Conservation (phyloP, 2,113 vertebrate genomes). For the Lipophrys pholis region DNA sequence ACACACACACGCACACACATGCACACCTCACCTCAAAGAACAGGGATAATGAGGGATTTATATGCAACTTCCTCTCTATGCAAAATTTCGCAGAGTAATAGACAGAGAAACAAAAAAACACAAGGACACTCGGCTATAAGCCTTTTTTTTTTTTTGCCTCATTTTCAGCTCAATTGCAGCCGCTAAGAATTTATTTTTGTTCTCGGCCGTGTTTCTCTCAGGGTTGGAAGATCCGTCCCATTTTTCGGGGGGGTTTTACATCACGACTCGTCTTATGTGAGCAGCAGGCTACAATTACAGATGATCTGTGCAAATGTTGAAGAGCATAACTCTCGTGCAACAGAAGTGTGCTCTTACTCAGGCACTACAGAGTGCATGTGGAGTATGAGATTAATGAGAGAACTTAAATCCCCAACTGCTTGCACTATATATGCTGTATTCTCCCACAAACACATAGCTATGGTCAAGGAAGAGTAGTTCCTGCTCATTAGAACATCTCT, state of each 20-base stretch:
- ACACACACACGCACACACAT: conserved; percentile 1
- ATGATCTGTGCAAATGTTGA: conserved; percentile 15
- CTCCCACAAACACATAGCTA: conserved; percentile 5
- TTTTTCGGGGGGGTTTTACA: conserved; percentile 42
- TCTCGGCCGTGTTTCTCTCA: conserved; percentile 8
- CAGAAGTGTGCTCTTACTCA: conserved; percentile 1
- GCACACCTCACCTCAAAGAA: conserved; percentile 50
- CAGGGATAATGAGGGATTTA: conserved; percentile 70
- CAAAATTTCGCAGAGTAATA: conserved; percentile 44
- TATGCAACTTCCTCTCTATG: conserved; percentile 61
- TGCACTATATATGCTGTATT: not conserved
- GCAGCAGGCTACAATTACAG: not conserved
- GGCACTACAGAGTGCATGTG: conserved; percentile 27
- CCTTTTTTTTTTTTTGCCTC: conserved; percentile 1
- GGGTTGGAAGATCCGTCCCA: conserved; percentile 3
- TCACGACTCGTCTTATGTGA: conserved; percentile 2
- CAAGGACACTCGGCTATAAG: conserved; percentile 43
- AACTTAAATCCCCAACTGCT: conserved; percentile 9
- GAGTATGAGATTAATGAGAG: conserved; percentile 32
- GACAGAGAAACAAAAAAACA: conserved; percentile 47
- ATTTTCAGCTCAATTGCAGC: conserved; percentile 39
- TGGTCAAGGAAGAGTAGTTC: conserved; percentile 14
- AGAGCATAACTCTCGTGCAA: conserved; percentile 5
- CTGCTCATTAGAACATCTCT: conserved; percentile 56
- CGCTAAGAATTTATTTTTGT: conserved; percentile 3